Base-by-base conservation (phyloP, 1,140 invertebrate species). In the Rhizoglyphus robini region DNA sequence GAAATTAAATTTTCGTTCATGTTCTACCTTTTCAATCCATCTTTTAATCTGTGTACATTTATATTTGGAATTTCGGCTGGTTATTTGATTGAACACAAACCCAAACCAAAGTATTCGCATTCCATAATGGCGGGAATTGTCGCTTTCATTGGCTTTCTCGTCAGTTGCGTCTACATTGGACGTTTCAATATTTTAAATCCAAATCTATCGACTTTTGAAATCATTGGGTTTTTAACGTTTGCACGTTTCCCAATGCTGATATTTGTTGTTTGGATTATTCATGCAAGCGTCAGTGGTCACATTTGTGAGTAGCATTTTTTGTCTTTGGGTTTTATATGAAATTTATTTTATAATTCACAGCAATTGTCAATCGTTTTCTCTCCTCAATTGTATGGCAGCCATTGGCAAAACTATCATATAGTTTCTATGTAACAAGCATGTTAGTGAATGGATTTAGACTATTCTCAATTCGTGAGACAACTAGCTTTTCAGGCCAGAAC, bases 21-120 rank as follows among this genome's bases (percentile, higher is more conserved):
- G 54, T 46, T 36, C 29, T 51, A 58, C 47, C 1, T 54, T 15
- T 67, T 67, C 41, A 54, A 65, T 51, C 65, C 66, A 2, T 64
- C 30, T 27, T 27, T 27, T 15, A 60, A 67, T 60, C 2, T 67
- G 11, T 11, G 46, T n/a, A 34, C 66, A 60, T 67, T 41, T 29
- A 23, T 31, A 4, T 4, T 67, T 20, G 66, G 66, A 4, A 18
- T 59, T 13, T n/a, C 54, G 2, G 38, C 27, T 30, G 66, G 60
- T 13, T 18, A 38, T 30, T 27, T 67, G 13, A 65, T 67, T 2
- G 36, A 15, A n/a, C 31, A 18, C 11, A 29, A 27, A 38, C 58
- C 58, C n/a, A n/a, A 13, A 1, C 15, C 15, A n/a, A 2, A 13
- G 36, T 46, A 13, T 3, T 11, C 13, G 38, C 38, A 23, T 46